Conservation (phyloP, 2,797 vertebrate genomes). For the Rhinichthys osculus region DNA sequence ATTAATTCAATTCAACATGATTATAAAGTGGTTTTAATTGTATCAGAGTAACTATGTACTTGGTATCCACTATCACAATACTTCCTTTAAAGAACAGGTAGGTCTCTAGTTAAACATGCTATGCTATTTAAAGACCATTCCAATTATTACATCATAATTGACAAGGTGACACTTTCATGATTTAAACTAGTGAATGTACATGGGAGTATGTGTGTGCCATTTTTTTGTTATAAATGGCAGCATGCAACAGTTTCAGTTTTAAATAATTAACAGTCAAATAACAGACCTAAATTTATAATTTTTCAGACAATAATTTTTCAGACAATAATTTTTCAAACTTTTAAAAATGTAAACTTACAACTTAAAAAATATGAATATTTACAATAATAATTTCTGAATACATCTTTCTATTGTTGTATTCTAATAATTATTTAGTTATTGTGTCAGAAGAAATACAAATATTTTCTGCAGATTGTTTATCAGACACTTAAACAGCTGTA, state of each 20-base stretch:
- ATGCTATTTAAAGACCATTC: constrained; percentile 13
- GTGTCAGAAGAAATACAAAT: not conserved
- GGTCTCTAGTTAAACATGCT: constrained; percentile 2
- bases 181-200: not conserved
- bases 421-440: not conserved
- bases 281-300: too few relatives aligned
- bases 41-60: not conserved
- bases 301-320: too few relatives aligned
- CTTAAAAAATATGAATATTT: too few relatives aligned
- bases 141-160: not conserved
- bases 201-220: not conserved
- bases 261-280: too few relatives aligned
- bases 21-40: not conserved
- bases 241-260: not conserved
- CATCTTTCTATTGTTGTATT: not conserved
- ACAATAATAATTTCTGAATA: too few relatives aligned
- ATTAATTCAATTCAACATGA: too few relatives aligned
- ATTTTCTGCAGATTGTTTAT: not conserved
- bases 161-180: not conserved
- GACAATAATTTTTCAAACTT: too few relatives aligned
- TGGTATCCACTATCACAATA: not conserved
- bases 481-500: not conserved
- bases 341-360: too few relatives aligned
- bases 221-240: not conserved
- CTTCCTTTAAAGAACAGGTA: constrained; percentile 25